phyloP scores from a whole-genome alignment of 2,113 vertebrate species.

The Echinops telfairi region DNA sequence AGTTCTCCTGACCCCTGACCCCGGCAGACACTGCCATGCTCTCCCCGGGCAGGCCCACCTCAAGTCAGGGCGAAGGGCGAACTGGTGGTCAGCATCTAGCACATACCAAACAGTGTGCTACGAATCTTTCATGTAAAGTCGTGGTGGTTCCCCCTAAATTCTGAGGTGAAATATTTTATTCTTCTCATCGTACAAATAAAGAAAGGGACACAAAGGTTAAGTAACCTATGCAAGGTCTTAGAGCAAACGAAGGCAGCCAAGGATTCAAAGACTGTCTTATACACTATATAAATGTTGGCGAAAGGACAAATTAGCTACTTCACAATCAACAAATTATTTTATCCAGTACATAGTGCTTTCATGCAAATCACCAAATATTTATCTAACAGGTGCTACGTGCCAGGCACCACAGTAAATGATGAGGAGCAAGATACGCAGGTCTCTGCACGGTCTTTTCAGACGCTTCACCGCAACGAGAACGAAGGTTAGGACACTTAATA shows the following conservation, averaged over 20 bases:
- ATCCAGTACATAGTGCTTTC: not conserved
- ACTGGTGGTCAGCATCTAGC: not conserved
- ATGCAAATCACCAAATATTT: constrained; percentile 43
- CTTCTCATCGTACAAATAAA: not conserved
- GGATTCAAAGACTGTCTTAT: not conserved
- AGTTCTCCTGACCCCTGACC: not conserved
- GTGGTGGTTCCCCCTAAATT: not conserved
- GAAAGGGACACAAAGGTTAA: constrained; percentile 13
- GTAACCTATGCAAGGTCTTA: constrained; percentile 11
- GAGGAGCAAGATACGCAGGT: constrained; percentile 8
- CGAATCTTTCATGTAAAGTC: not conserved
- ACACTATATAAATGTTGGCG: not conserved
- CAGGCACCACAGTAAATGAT: constrained; percentile 1
- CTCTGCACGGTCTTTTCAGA: not conserved
- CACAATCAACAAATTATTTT: constrained; percentile 38
- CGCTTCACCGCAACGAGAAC: not conserved
- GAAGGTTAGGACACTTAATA: not conserved
- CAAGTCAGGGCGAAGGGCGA: not conserved
- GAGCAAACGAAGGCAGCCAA: constrained; percentile 3
- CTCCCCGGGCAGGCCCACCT: not conserved
- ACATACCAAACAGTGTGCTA: not conserved
- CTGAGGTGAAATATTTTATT: not conserved
- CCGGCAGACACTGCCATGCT: no score
- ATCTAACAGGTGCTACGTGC: constrained; percentile 43
- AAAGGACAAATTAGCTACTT: not conserved